Evolutionary conservation across 1,140 invertebrate species (phyloP).

Genomic region (Zaprionus gabonicus): DNA sequence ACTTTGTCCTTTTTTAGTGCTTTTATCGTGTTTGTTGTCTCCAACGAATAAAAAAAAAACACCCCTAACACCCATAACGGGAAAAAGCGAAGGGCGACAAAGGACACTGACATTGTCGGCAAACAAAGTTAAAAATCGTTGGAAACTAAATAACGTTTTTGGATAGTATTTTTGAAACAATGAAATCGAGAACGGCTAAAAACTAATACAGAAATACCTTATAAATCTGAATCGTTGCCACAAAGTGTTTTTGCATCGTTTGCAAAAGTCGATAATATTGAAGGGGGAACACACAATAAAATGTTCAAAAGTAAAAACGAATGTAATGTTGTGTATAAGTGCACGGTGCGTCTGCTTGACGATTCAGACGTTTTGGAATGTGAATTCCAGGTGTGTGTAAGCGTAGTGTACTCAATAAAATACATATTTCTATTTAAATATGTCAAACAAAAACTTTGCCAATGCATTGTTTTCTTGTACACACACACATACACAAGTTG

Average conservation of each 20-base stretch:
- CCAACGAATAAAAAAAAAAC: constrained; percentile 34
- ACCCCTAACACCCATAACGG: constrained; percentile 62
- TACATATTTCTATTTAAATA: neutral
- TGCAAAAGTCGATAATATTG: constrained; percentile 48
- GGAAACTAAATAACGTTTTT: constrained; percentile 29
- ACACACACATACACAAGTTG: neutral
- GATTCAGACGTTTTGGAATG: constrained; percentile 97
- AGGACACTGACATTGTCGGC: constrained; percentile 70
- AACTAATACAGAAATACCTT: constrained; percentile 12
- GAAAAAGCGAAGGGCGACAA: constrained; percentile 68
- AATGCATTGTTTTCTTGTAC: neutral
- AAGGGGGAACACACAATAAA: constrained; percentile 42
- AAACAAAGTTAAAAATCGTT: constrained; percentile 50
- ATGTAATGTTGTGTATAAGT: constrained; percentile 94
- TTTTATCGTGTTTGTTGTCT: constrained; percentile 50
- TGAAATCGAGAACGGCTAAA: constrained; percentile 13
- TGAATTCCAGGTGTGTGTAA: constrained; percentile 96
- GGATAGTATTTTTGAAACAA: constrained; percentile 26
- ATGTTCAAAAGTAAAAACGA: constrained; percentile 90
- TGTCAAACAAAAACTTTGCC: neutral
- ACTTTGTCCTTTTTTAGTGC: constrained; percentile 45
- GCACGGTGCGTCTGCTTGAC: constrained; percentile 96
- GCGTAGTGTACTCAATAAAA: too few relatives aligned
- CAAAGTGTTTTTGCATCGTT: constrained; percentile 21
- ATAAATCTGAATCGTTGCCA: constrained; percentile 2